phyloP scores from a whole-genome alignment of 2,888 invertebrate species.

The Unio delphinus region DNA sequence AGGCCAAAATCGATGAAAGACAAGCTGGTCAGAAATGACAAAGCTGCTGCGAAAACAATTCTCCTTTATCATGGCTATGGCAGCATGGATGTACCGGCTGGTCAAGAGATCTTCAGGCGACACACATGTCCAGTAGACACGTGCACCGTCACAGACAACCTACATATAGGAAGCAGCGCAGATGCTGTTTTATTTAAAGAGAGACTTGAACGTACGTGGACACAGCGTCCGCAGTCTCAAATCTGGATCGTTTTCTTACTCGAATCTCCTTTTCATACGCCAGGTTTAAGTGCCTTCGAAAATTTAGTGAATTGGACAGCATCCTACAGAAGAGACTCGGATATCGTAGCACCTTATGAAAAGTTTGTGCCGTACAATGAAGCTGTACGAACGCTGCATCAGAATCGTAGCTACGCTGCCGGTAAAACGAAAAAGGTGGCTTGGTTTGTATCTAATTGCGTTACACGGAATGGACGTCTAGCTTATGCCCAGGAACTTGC shows the following conservation, averaged over 20 bases:
- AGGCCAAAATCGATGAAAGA: constrained; percentile 14
- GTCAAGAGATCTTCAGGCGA: constrained; percentile 79
- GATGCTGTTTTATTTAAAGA: constrained; percentile 84
- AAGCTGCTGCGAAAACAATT: constrained; percentile 32
- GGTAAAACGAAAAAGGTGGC: constrained; percentile 95
- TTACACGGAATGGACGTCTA: constrained; percentile 90
- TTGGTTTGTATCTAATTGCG: constrained; percentile 98
- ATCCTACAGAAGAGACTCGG: constrained; percentile 93
- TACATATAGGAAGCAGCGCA: constrained; percentile 81
- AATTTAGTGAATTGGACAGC: constrained; percentile 92
- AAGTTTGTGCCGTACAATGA: constrained; percentile 90
- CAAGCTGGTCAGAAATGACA: not conserved
- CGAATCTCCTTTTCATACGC: constrained; percentile 96
- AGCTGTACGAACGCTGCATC: constrained; percentile 75
- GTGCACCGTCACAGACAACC: constrained; percentile 84
- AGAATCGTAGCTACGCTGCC: constrained; percentile 72
- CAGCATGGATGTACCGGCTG: constrained; percentile 45
- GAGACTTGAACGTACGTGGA: constrained; percentile 56
- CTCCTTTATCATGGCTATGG: constrained; percentile 37
- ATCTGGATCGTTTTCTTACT: constrained; percentile 93
- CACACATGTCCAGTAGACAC: constrained; percentile 89
- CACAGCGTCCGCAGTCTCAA: constrained; percentile 63
- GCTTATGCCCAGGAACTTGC: constrained; percentile 88
- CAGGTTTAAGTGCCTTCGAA: constrained; percentile 74
- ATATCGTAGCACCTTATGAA: constrained; percentile 96